These are phyloP conservation scores for Sisor rabdophorus DNA, from an alignment of 2,113 vertebrate species.

Conservation along the genomic window DNA sequence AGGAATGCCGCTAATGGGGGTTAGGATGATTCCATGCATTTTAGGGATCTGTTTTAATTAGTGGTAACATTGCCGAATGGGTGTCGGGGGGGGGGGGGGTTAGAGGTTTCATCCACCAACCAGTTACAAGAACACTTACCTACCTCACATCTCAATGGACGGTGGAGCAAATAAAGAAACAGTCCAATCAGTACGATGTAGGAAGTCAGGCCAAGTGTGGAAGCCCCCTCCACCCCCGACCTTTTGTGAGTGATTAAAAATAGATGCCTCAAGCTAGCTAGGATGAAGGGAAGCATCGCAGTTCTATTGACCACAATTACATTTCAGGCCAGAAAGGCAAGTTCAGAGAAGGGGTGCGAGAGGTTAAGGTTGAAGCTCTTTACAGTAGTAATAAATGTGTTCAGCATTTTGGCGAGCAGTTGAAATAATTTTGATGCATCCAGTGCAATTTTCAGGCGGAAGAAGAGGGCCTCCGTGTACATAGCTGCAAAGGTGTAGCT, in stretches of 20 bases:
- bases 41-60: too few relatives aligned
- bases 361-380: slow-evolving; percentile 29
- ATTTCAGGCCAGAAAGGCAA: slow-evolving; percentile 15
- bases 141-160: too few relatives aligned
- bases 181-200: not conserved
- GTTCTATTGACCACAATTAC: slow-evolving; percentile 17
- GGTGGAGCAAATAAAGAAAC: not conserved
- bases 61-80: too few relatives aligned
- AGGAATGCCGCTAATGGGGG: not conserved
- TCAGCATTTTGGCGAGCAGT: slow-evolving; percentile 32
- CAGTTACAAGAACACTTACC: too few relatives aligned
- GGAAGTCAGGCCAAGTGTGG: not conserved
- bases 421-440: slow-evolving; percentile 39
- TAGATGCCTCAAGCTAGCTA: not conserved
- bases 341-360: slow-evolving; percentile 26
- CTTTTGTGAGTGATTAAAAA: slow-evolving; percentile 2
- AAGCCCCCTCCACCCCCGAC: not conserved
- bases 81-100: too few relatives aligned
- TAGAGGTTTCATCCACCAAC: too few relatives aligned
- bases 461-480: slow-evolving; percentile 2
- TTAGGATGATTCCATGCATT: too few relatives aligned
- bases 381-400: slow-evolving; percentile 36
- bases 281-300: not conserved
- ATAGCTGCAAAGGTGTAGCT: slow-evolving; percentile 13
- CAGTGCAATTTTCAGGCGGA: slow-evolving; percentile 29